Conservation (phyloP, 2,113 vertebrate species). For the Larimichthys crocea region DNA sequence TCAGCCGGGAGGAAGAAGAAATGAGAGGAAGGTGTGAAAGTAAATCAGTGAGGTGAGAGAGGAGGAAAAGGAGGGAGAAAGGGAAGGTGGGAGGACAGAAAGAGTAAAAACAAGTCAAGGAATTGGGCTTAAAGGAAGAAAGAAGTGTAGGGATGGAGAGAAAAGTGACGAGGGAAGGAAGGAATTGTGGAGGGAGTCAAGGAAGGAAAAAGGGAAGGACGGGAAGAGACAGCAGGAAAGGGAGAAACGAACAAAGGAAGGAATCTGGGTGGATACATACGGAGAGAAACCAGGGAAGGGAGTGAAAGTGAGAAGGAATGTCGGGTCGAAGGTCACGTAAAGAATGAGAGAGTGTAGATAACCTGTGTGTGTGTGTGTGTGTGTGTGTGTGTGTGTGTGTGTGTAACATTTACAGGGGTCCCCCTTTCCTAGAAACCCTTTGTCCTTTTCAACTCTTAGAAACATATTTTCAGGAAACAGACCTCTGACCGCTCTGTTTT, state of each 20-base stretch:
- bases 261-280: not conserved
- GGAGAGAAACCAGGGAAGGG: not conserved
- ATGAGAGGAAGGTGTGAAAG: not conserved
- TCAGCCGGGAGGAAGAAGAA: too few species aligned
- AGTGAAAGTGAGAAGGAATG: not conserved
- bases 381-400: conserved; percentile 17
- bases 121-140: too few species aligned
- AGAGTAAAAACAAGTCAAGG: not conserved
- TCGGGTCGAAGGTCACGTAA: conserved; percentile 18
- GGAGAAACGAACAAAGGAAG: not conserved
- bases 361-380: not conserved
- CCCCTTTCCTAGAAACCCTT: conserved; percentile 34
- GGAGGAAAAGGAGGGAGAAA: too few species aligned
- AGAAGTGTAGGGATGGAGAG: not conserved
- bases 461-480: conserved; percentile 11
- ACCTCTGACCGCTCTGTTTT: not conserved
- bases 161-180: too few species aligned
- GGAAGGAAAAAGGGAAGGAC: not conserved
- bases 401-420: conserved; percentile 14
- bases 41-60: not conserved
- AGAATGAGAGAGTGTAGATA: not conserved
- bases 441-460: not conserved
- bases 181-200: too few species aligned
- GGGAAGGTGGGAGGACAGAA: not conserved
- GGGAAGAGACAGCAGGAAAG: too few species aligned